Base-by-base conservation (phyloP, 2,797 vertebrate species). In the Agapornis canus region DNA sequence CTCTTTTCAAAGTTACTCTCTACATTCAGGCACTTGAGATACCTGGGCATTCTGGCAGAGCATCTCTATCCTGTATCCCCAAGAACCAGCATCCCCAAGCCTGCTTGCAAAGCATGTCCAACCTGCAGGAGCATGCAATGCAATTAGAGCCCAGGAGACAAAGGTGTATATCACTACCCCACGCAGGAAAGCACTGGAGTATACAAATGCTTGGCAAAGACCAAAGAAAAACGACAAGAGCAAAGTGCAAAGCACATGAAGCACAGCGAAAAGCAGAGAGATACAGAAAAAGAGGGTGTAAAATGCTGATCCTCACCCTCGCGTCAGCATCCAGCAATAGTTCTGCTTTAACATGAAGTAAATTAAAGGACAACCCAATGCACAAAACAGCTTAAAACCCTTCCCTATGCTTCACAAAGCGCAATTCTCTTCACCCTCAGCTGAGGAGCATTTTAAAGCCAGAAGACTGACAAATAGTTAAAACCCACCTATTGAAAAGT, bases 141-240 rank as follows among this genome's bases (percentile, higher is more conserved):
- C 40, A 68, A 54, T 75, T 32, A 82, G 76, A 85, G 26, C 29
- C 63, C 42, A 25, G 59, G 26, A 57, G 43, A 48, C 31, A 21
- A 23, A 29, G 27, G 16, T 47, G 51, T 27, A 16, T 42, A 61
- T 71, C 75, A 29, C 59, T n/a, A 7, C 13, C 60, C 81, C 13
- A 10, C 31, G 0, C 1, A 0, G 59, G 59, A 51, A 26, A 10
- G 10, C 0, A 0, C 32, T 6, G 5, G 52, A 37, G 11, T 27
- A 2, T 29, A 14, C 4, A 0, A n/a, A n/a, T 2, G 57, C 71
- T 43, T 40, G 29, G 56, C 47, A 37, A 63, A 51, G 66, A 40
- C 10, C 37, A 22, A 40, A 60, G 42, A 15, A 77, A 54, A 27
- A 47, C 20, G 39, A 14, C 7, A 40, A 51, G 43, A 59, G 52